These are phyloP conservation scores for Meloidogyne hapla DNA, from an alignment of 1,140 invertebrate species.

Conservation along the genomic window DNA sequence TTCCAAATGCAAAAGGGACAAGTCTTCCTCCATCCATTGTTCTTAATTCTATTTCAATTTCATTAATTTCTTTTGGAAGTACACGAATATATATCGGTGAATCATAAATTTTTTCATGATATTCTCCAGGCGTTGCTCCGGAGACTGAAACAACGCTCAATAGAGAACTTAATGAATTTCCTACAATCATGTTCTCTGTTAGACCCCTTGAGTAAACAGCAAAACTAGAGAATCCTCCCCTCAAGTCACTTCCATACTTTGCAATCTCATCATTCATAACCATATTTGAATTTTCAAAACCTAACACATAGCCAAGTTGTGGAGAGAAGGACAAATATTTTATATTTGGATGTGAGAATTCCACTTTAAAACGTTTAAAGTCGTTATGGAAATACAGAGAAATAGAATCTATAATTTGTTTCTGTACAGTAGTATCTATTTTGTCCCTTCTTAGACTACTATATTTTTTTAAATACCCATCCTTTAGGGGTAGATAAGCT, in stretches of 20 bases:
- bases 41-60: too few relatives aligned
- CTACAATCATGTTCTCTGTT: constrained; percentile 7
- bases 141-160: constrained; percentile 4
- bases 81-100: background rate
- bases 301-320: constrained; percentile 8
- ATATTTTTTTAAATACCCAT: background rate
- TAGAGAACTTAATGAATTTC: constrained; percentile 6
- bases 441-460: background rate
- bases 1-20: constrained; percentile 2
- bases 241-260: constrained; percentile 2
- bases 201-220: constrained; percentile 6
- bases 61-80: constrained; percentile 2
- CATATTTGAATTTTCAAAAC: background rate
- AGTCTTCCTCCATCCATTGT: constrained; percentile 6
- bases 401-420: constrained; percentile 1
- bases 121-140: background rate
- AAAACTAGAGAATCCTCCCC: constrained; percentile 13
- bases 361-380: constrained; percentile 4
- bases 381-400: background rate
- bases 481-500: background rate
- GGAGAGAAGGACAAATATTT: background rate
- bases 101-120: background rate
- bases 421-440: background rate
- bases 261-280: background rate
- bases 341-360: background rate